phyloP scores from a whole-genome alignment of 2,888 invertebrate genomes.

The Heliconius ismenius region DNA sequence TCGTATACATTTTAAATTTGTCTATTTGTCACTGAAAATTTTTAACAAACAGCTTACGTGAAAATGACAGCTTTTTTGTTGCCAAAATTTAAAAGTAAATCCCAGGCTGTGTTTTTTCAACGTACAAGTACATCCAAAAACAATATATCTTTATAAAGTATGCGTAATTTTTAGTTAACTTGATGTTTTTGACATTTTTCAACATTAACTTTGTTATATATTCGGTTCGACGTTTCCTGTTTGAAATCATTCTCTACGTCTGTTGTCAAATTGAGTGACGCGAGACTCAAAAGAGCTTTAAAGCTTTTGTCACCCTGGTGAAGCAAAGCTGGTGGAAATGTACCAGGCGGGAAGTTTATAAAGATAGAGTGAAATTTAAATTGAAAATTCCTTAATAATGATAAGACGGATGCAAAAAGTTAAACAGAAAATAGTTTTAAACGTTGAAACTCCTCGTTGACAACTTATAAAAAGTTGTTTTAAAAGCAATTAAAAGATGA shows the following conservation, averaged over 20 bases:
- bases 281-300: background rate
- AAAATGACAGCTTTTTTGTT: background rate
- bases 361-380: background rate
- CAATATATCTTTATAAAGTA: background rate
- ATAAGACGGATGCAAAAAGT: background rate
- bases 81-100: background rate
- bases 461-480: background rate
- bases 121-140: background rate
- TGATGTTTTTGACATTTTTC: background rate
- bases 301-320: background rate
- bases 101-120: background rate
- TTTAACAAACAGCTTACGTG: background rate
- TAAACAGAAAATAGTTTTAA: background rate
- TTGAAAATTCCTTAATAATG: background rate
- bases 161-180: background rate
- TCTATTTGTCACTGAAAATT: too few relatives aligned
- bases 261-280: background rate
- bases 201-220: too few relatives aligned
- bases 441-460: background rate
- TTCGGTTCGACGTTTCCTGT: background rate
- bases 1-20: too few relatives aligned
- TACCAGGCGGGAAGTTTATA: background rate
- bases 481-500: constrained; percentile 7
- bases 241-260: too few relatives aligned
- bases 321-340: too few relatives aligned